Percentiles rank a stretch among this genome's conserved stretches.
Evolutionary conservation across 1,140 invertebrate genomes (phyloP).

Genomic region (Bombus superbus): DNA sequence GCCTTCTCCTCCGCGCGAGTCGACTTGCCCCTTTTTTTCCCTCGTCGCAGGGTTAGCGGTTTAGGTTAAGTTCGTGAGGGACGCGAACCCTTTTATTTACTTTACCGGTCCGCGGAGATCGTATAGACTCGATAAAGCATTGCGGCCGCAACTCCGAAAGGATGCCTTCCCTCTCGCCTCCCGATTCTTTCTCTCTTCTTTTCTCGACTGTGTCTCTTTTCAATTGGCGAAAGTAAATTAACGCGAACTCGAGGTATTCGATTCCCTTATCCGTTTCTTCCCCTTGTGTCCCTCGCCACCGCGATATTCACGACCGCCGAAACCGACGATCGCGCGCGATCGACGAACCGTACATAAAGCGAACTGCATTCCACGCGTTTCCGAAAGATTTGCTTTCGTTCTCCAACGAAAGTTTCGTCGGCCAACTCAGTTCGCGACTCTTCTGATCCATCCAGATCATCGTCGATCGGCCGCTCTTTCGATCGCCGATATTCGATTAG

Average conservation of each 20-base stretch:
- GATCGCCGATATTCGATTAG: not conserved
- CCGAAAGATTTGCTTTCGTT: not conserved
- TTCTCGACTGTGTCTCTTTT: constrained; percentile 38
- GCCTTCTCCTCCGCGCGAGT: constrained; percentile 25
- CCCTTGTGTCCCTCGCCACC: constrained; percentile 4
- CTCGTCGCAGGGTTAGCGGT: constrained; percentile 72
- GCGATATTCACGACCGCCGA: constrained; percentile 35
- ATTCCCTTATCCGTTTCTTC: constrained; percentile 37
- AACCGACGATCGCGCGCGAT: constrained; percentile 27
- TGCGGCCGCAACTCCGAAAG: constrained; percentile 67
- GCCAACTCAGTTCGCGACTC: not conserved
- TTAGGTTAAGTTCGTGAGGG: constrained; percentile 77
- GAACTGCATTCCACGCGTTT: constrained; percentile 31
- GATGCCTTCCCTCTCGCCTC: constrained; percentile 43
- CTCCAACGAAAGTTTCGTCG: not conserved
- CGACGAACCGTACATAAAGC: constrained; percentile 24
- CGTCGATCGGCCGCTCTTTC: not conserved
- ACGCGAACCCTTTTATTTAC: constrained; percentile 77
- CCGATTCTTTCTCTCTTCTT: not conserved
- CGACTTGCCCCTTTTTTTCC: constrained; percentile 44
- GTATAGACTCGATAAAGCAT: constrained; percentile 73
- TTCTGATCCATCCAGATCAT: not conserved
- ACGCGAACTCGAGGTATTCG: constrained; percentile 61
- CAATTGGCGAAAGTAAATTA: constrained; percentile 69
- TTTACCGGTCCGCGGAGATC: constrained; percentile 74